phyloP scores from a whole-genome alignment of 1,140 invertebrate genomes.

The Pseudachorutes palmiensis region DNA sequence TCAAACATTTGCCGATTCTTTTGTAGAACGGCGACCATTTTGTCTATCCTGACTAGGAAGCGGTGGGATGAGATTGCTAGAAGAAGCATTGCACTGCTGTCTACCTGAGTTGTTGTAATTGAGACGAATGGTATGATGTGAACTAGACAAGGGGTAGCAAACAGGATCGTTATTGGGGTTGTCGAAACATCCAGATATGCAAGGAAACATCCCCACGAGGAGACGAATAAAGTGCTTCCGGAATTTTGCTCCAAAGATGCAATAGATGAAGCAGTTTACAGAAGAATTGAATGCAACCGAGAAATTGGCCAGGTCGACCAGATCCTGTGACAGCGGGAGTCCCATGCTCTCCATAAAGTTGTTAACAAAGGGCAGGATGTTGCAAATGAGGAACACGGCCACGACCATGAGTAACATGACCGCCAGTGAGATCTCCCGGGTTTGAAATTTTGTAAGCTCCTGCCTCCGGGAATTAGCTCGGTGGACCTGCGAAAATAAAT shows the following conservation, averaged over 20 bases:
- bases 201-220: not conserved
- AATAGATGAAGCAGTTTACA: conserved; percentile 94
- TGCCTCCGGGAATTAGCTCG: conserved; percentile 71
- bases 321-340: conserved; percentile 29
- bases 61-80: not conserved
- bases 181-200: not conserved
- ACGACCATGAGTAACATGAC: conserved; percentile 90
- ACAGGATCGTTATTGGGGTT: not conserved
- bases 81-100: not conserved
- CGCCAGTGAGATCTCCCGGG: conserved; percentile 77
- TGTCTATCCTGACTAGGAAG: too few species aligned
- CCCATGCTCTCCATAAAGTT: conserved; percentile 80
- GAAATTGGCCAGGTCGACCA: conserved; percentile 55
- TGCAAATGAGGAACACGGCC: conserved; percentile 84
- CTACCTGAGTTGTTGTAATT: not conserved
- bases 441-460: conserved; percentile 65
- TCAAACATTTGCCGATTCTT: too few species aligned
- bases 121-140: not conserved
- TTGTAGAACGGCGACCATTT: not conserved
- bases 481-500: conserved; percentile 54
- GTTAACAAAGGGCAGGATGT: conserved; percentile 76
- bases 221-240: conserved; percentile 42
- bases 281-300: conserved; percentile 93
- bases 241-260: conserved; percentile 94
- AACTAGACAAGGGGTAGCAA: not conserved